Evolutionary conservation across 1,140 invertebrate genomes (phyloP), one percentile per base, ranked within the genome.

Genomic region (Brachionus paranguensis): DNA sequence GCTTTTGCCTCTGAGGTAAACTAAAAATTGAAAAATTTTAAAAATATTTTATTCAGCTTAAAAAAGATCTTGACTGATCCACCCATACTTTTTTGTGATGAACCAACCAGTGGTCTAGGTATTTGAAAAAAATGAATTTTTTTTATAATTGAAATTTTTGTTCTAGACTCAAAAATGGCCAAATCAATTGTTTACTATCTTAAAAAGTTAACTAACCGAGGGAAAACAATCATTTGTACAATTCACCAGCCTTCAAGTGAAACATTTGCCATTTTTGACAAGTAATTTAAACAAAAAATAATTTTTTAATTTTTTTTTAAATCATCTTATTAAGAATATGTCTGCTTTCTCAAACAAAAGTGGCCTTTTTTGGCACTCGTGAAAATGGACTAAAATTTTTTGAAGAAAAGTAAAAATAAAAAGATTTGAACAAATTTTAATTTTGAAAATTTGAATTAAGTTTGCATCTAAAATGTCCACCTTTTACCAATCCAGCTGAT

Each of bases 171-270:
- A 0, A 96, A 93, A 86, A 96, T 96, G 87, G 96, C 96, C 0
- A 93, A 93, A 85, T 97, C 95, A 88, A 94, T 98, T 17, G 92
- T 98, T 17, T 93, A 86, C 93, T 87, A 86, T 14, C 95, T 85
- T 89, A 84, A 95, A 86, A 86, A 85, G 10, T 85, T 92, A 88
- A 93, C 95, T 0, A 89, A 91, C 41, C 93, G 93, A 87, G 95
- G 96, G 6, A 96, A 96, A 89, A 98, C 96, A 0, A 93, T 99
- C 43, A 90, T 99, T 33, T 94, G 93, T 86, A 98, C 96, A 3
- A 96, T 99, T 84, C 96, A 98, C 89, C 96, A 99, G 88, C 97
- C 97, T 0, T 96, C 95, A 0, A 96, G 95, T 0, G 95, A 98
- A 85, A 89, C 97, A 0, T 98, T 95, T 87, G 93, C 93, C 11